phyloP scores from a whole-genome alignment of 2,888 invertebrate genomes.

The Tenthredo mesomela region DNA sequence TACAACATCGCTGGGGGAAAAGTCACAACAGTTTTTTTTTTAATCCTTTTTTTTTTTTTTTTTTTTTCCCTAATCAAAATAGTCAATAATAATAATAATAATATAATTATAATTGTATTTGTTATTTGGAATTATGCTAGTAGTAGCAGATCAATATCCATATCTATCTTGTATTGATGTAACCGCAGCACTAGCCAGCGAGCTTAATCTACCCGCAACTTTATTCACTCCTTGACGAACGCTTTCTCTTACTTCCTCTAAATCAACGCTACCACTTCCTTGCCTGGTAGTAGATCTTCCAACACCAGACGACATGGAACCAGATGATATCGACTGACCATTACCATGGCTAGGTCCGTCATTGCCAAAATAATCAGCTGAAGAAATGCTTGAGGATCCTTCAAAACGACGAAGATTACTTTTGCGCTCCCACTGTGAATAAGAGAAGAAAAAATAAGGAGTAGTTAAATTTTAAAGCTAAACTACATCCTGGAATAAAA shows the following conservation, averaged over 20 bases:
- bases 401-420: slow-evolving; percentile 88
- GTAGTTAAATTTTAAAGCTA: not conserved
- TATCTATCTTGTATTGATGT: slow-evolving; percentile 90
- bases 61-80: slow-evolving; percentile 26
- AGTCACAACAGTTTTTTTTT: slow-evolving; percentile 54
- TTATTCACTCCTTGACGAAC: slow-evolving; percentile 98
- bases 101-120: not conserved
- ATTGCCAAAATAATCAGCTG: slow-evolving; percentile 95
- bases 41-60: not conserved
- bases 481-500: not conserved
- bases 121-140: slow-evolving; percentile 36
- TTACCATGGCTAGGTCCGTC: slow-evolving; percentile 75
- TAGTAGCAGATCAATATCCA: slow-evolving; percentile 66
- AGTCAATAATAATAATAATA: slow-evolving; percentile 24
- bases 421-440: slow-evolving; percentile 79
- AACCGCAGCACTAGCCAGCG: slow-evolving; percentile 96
- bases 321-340: slow-evolving; percentile 71
- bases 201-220: slow-evolving; percentile 98
- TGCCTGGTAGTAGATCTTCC: slow-evolving; percentile 63
- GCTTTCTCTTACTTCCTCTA: slow-evolving; percentile 98
- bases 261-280: slow-evolving; percentile 80
- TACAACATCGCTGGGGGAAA: slow-evolving; percentile 65
- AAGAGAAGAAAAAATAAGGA: slow-evolving; percentile 6
- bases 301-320: slow-evolving; percentile 69
- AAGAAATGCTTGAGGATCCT: slow-evolving; percentile 97